These are phyloP conservation scores for Salticus scenicus DNA, from an alignment of 2,888 invertebrate genomes.

Conservation along the genomic window DNA sequence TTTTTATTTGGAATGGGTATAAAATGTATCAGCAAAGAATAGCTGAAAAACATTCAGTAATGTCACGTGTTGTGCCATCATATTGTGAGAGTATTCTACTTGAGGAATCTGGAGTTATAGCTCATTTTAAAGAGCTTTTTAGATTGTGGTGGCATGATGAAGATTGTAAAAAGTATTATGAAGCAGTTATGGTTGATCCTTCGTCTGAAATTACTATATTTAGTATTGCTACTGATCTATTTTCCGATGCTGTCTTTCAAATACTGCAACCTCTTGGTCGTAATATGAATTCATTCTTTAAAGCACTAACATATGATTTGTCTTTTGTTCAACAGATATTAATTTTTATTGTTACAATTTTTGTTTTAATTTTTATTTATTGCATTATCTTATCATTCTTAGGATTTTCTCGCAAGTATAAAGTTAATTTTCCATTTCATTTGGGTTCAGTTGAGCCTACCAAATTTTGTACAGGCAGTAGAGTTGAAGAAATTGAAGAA, in stretches of 20 bases:
- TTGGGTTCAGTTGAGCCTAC: slow-evolving; percentile 28
- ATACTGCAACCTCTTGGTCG: slow-evolving; percentile 24
- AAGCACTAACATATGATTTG: slow-evolving; percentile 20
- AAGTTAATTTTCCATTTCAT: slow-evolving; percentile 30
- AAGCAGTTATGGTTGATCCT: slow-evolving; percentile 66
- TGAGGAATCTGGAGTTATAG: slow-evolving; percentile 30
- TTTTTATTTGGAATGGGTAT: slow-evolving; percentile 46
- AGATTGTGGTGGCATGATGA: slow-evolving; percentile 10
- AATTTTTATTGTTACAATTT: slow-evolving; percentile 15
- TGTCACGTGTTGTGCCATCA: slow-evolving; percentile 14
- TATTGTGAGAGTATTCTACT: slow-evolving; percentile 22
- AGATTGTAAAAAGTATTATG: slow-evolving; percentile 53
- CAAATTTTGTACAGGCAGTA: slow-evolving; percentile 9
- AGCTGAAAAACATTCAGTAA: slow-evolving; percentile 48
- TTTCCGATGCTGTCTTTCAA: slow-evolving; percentile 46
- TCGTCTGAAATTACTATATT: slow-evolving; percentile 64
- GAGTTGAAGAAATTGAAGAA: slow-evolving; percentile 32
- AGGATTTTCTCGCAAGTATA: slow-evolving; percentile 24
- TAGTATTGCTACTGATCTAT: slow-evolving; percentile 37
- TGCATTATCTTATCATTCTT: slow-evolving; percentile 8
- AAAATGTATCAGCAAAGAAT: slow-evolving; percentile 37
- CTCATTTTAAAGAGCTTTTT: slow-evolving; percentile 29
- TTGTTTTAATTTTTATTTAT: slow-evolving; percentile 10
- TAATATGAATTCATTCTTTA: slow-evolving; percentile 19
- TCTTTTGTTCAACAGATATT: neutral